These are phyloP conservation scores for Oppia nitens DNA, from an alignment of 1,140 invertebrate genomes.

Conservation along the genomic window DNA sequence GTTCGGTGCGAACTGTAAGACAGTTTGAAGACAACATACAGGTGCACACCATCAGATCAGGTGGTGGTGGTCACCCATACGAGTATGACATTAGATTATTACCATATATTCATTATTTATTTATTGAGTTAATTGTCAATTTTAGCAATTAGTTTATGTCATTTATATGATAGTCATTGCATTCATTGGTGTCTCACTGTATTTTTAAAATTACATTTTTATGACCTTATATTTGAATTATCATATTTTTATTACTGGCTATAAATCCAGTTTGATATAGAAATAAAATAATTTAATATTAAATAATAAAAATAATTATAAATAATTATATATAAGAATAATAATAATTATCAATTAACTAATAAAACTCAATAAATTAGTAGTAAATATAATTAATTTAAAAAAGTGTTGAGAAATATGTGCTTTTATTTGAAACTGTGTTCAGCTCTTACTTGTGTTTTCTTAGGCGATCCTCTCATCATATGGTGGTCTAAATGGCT, in stretches of 20 bases:
- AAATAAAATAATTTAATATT: not conserved
- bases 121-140: not conserved
- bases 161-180: no score
- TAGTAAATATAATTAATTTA: no score
- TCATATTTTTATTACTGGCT: not conserved
- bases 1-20: conserved; percentile 11
- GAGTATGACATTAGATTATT: not conserved
- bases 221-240: no score
- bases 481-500: not conserved
- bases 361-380: no score
- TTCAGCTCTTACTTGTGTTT: conserved; percentile 11
- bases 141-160: no score
- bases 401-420: no score
- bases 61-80: not conserved
- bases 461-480: conserved; percentile 3
- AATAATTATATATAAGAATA: no score
- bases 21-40: not conserved
- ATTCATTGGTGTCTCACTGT: no score
- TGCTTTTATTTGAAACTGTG: no score
- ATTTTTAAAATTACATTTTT: no score
- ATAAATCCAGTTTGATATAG: not conserved
- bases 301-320: no score
- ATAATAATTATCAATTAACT: no score
- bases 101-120: not conserved
- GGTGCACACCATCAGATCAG: not conserved